Conservation (phyloP, 2,797 vertebrate species). For the Poeciliopsis turneri region DNA sequence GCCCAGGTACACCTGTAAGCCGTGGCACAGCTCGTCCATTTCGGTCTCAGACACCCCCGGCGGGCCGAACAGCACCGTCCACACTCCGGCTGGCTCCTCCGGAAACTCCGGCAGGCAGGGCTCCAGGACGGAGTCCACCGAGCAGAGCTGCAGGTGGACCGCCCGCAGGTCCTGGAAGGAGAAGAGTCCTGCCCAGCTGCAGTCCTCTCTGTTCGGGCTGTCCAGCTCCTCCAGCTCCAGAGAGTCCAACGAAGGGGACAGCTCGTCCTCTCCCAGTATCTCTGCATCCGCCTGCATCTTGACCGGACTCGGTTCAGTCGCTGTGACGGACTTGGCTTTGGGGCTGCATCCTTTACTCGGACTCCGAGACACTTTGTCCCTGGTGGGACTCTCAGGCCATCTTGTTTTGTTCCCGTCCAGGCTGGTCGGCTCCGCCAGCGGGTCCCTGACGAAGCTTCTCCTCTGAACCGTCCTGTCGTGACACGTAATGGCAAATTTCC, state of each 20-base stretch:
- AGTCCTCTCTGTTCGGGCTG: slow-evolving; percentile 80
- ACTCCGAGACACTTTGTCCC: slow-evolving; percentile 57
- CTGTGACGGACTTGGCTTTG: slow-evolving; percentile 17
- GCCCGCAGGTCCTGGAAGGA: slow-evolving; percentile 93
- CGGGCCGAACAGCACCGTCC: slow-evolving; percentile 92
- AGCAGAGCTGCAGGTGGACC: slow-evolving; percentile 91
- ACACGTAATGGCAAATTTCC: slow-evolving; percentile 94
- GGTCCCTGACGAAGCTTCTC: slow-evolving; percentile 83
- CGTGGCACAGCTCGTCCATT: slow-evolving; percentile 86
- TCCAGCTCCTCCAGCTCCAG: slow-evolving; percentile 73
- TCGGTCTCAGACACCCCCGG: slow-evolving; percentile 80
- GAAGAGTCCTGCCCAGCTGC: slow-evolving; percentile 97
- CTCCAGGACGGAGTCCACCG: slow-evolving; percentile 91
- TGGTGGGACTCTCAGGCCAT: slow-evolving; percentile 66
- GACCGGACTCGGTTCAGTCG: slow-evolving; percentile 39
- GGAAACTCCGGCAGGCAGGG: slow-evolving; percentile 91
- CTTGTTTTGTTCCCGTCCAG: slow-evolving; percentile 70
- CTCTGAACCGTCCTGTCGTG: slow-evolving; percentile 93
- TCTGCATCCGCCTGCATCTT: slow-evolving; percentile 53
- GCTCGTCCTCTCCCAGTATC: slow-evolving; percentile 40
- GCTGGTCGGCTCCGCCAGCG: slow-evolving; percentile 40
- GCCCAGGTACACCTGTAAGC: slow-evolving; percentile 90
- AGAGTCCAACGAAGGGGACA: slow-evolving; percentile 44
- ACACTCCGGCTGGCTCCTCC: slow-evolving; percentile 92
- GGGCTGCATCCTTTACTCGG: slow-evolving; percentile 38